Evolutionary conservation across 2,888 invertebrate species (phyloP), one percentile per base, ranked within the genome.

Genomic region (Opisthograptis luteolata): DNA sequence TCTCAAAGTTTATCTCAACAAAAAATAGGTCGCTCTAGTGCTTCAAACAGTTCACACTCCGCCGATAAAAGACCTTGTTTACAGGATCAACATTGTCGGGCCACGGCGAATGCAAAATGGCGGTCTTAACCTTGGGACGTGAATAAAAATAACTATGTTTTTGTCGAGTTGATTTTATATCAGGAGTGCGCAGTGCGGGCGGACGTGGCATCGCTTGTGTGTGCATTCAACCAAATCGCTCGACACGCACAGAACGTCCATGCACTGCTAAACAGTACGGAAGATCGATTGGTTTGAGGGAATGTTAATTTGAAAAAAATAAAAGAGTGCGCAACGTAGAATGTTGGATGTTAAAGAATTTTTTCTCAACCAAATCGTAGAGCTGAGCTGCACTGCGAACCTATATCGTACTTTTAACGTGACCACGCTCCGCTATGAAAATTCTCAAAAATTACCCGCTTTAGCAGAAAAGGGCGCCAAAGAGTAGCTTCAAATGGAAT

Each of bases 81-180:
- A 81, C 77, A 77, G 73, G 70, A 73, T 68, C 65, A 76, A 73
- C 50, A 51, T 64, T 76, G 78, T 73, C 70, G 70, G 72, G 67
- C 66, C 64, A 35, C 65, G 70, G 74, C 77, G 80, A 84, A 81
- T 86, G 82, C 85, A 88, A 82, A 66, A 84, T 83, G 83, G 84
- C 83, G 79, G 74, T 62, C 70, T 71, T 79, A 84, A 78, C 89
- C 89, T 88, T 88, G 85, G 73, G 43, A 50, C 67, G 60, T 71
- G 82, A 76, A 83, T 84, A 86, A 86, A 88, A 88, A 88, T 88
- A 88, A 83, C 81, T 67, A 78, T 83, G 82, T 87, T 85, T 84
- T 83, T 85, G 81, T 81, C 76, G 81, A 78, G 74, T 73, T 75
- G 76, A 81, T 79, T 85, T 84, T 80, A 81, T 84, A 84, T 77